A percentile compares a stretch with the other conserved stretches of the same genome.
Evolutionary conservation across 2,113 vertebrate species (phyloP).

Genomic region (Jaculus jaculus): DNA sequence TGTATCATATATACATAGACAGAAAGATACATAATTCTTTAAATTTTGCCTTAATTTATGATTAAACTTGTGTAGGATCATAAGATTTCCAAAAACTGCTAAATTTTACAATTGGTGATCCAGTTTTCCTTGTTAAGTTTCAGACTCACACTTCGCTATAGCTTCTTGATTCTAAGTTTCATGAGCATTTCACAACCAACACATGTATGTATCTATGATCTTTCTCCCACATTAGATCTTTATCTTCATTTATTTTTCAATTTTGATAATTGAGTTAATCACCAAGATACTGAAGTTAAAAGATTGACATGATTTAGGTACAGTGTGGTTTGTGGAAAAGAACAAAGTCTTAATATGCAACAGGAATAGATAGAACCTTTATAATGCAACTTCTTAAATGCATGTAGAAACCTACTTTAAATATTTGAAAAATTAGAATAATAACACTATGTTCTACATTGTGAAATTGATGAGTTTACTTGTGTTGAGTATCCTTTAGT

Average conservation of each 20-base stretch:
- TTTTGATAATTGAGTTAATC: neutral
- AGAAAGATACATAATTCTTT: no score
- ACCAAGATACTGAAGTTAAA: neutral
- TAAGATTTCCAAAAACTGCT: neutral
- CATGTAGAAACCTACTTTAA: neutral
- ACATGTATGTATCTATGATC: neutral
- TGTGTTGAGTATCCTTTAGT: neutral
- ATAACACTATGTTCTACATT: neutral
- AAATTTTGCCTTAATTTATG: neutral
- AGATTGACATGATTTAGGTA: neutral
- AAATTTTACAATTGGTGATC: neutral
- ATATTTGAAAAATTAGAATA: neutral
- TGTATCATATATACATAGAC: neutral
- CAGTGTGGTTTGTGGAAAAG: neutral
- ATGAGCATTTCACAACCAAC: neutral
- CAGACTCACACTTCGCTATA: neutral
- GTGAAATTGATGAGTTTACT: neutral
- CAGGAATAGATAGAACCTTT: neutral
- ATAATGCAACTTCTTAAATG: neutral
- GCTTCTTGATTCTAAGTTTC: neutral
- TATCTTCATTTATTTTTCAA: neutral
- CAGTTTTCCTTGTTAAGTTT: neutral
- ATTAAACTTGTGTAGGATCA: neutral
- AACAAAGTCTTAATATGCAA: neutral
- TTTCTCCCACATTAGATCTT: neutral